Conservation (phyloP, 2,888 invertebrate genomes). For the Acrobasis suavella region DNA sequence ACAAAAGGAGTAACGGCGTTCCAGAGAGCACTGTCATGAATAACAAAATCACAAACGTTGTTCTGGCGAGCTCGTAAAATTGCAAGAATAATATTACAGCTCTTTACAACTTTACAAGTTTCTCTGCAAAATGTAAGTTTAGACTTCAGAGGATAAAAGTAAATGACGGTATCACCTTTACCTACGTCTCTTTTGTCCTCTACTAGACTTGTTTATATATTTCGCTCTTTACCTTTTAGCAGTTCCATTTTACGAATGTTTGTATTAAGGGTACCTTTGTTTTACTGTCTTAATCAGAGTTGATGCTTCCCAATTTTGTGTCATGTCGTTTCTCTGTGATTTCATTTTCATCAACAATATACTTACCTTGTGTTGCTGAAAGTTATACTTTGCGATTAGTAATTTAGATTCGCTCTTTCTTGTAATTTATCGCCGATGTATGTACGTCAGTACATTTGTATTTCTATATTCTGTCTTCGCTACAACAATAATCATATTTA, state of each 20-base stretch:
- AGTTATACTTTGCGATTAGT: no score
- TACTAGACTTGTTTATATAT: slow-evolving; percentile 14
- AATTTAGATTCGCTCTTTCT: background rate
- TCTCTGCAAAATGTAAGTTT: slow-evolving; percentile 6
- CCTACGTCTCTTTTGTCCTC: slow-evolving; percentile 1
- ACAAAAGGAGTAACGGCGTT: background rate
- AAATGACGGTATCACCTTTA: slow-evolving; percentile 20
- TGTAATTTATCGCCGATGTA: no score
- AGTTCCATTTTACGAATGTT: slow-evolving; percentile 6
- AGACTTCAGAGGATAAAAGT: slow-evolving; percentile 13
- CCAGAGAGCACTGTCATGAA: slow-evolving; percentile 11
- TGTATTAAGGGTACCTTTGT: slow-evolving; percentile 5
- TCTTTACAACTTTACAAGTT: slow-evolving; percentile 15
- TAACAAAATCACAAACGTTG: slow-evolving; percentile 19
- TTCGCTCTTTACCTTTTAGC: slow-evolving; percentile 15
- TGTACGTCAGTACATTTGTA: no score
- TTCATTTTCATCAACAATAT: background rate
- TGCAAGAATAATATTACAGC: slow-evolving; percentile 20
- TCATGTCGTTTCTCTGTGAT: background rate
- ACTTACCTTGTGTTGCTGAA: background rate
- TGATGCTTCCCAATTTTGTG: background rate
- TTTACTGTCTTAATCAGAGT: slow-evolving; percentile 1
- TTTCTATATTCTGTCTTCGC: no score
- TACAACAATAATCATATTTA: no score
- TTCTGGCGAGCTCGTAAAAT: slow-evolving; percentile 16